phyloP scores from a whole-genome alignment of 2,888 invertebrate species.

The Danaus chrysippus region DNA sequence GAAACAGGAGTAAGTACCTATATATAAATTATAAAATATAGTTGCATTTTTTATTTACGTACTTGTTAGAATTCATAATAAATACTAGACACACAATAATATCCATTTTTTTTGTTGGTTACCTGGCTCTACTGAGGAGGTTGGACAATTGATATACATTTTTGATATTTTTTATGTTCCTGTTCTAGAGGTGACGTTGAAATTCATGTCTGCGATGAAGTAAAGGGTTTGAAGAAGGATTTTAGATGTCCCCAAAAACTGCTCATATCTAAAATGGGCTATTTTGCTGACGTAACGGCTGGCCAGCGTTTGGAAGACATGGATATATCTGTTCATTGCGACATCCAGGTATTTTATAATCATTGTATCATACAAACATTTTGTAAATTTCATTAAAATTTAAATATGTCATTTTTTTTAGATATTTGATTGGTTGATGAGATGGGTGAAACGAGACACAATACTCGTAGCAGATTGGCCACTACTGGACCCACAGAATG shows the following conservation, averaged over 20 bases:
- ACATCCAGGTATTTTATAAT: conserved; percentile 82
- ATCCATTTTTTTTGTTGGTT: conserved; percentile 82
- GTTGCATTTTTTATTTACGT: not conserved
- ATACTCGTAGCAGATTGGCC: conserved; percentile 84
- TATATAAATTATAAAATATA: not conserved
- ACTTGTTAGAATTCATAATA: not conserved
- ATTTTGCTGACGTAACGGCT: conserved; percentile 93
- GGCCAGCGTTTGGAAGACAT: conserved; percentile 92
- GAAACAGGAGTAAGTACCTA: conserved; percentile 75
- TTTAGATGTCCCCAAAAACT: conserved; percentile 93
- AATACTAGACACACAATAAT: not conserved
- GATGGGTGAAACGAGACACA: conserved; percentile 92
- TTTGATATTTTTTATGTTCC: conserved; percentile 16
- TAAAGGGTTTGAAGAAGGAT: conserved; percentile 92
- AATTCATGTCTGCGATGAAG: conserved; percentile 97
- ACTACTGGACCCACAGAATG: conserved; percentile 87
- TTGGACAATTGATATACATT: conserved; percentile 72
- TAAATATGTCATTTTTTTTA: conserved; percentile 48
- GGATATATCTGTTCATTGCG: conserved; percentile 98
- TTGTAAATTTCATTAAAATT: not conserved
- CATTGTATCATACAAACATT: too few species aligned
- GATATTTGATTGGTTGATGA: conserved; percentile 98
- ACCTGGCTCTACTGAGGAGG: conserved; percentile 85
- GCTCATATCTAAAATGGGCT: conserved; percentile 95
- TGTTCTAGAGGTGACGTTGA: conserved; percentile 86